Conservation (phyloP, 2,113 vertebrate species). For the Ranitomeya imitator region DNA sequence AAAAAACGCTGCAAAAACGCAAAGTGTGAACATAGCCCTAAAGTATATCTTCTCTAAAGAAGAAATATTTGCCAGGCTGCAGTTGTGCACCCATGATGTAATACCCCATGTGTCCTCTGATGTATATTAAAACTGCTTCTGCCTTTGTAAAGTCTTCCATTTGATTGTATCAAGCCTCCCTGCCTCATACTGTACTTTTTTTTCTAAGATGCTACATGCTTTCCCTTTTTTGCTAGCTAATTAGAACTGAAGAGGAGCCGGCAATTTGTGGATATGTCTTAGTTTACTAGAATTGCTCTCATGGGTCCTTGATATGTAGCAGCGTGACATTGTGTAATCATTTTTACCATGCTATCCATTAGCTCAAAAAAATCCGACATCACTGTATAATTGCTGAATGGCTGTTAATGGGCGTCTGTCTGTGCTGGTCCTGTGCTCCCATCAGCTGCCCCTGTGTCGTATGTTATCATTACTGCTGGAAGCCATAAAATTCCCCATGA, state of each 20-base stretch:
- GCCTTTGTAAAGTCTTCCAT: no score
- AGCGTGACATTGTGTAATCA: slow-evolving; percentile 13
- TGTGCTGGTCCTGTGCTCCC: slow-evolving; percentile 4
- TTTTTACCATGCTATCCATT: slow-evolving; percentile 31
- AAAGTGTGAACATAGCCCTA: no score
- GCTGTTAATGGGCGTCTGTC: slow-evolving; percentile 27
- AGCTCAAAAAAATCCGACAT: slow-evolving; percentile 7
- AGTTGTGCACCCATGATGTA: no score
- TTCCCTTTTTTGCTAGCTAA: not conserved
- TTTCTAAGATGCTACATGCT: no score
- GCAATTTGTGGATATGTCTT: not conserved
- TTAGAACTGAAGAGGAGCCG: not conserved
- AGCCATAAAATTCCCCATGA: slow-evolving; percentile 26
- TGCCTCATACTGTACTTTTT: no score
- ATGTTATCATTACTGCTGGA: not conserved
- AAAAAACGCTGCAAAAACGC: no score
- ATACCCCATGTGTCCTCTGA: no score
- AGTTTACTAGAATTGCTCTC: not conserved
- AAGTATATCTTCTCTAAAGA: no score
- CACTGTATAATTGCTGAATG: slow-evolving; percentile 2
- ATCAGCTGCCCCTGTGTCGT: slow-evolving; percentile 11
- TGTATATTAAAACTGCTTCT: no score
- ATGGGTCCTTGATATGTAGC: not conserved
- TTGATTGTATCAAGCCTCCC: no score
- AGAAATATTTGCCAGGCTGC: no score